phyloP scores from a whole-genome alignment of 2,888 invertebrate species.

The Peribatodes rhomboidaria region DNA sequence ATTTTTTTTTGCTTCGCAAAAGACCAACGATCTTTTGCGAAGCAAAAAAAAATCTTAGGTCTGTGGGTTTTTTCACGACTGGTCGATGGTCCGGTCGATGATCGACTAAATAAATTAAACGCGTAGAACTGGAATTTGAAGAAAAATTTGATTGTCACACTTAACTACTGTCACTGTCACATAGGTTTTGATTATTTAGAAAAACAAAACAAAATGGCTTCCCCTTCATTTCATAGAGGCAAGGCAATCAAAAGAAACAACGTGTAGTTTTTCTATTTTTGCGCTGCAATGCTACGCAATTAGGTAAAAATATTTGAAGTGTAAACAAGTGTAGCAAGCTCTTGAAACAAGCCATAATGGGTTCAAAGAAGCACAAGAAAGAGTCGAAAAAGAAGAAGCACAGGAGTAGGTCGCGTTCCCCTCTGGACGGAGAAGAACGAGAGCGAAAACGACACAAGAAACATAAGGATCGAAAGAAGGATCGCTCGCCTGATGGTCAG shows the following conservation, averaged over 20 bases:
- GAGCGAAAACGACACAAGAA: slow-evolving; percentile 83
- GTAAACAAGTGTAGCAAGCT: background rate
- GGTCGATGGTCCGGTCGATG: too few species aligned
- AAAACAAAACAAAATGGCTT: slow-evolving; percentile 10
- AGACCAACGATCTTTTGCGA: too few species aligned
- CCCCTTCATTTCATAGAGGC: too few species aligned
- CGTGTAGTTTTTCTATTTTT: slow-evolving; percentile 9
- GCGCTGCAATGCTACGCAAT: background rate
- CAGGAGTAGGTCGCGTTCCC: slow-evolving; percentile 85
- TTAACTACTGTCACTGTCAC: too few species aligned
- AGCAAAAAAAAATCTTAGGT: too few species aligned
- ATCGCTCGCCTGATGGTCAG: slow-evolving; percentile 87
- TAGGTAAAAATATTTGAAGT: slow-evolving; percentile 8
- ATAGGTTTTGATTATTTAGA: too few species aligned
- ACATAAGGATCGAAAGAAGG: slow-evolving; percentile 85
- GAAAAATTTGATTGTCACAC: too few species aligned
- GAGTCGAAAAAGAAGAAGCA: slow-evolving; percentile 90
- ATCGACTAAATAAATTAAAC: background rate
- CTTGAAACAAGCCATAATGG: slow-evolving; percentile 77
- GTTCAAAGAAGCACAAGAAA: slow-evolving; percentile 91
- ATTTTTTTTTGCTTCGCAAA: too few species aligned
- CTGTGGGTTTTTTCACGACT: too few species aligned
- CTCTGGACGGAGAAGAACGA: slow-evolving; percentile 85
- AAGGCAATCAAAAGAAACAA: slow-evolving; percentile 4
- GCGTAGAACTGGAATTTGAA: background rate